Conservation (phyloP, 1,140 invertebrate species). For the Drosophila ohnishii region DNA sequence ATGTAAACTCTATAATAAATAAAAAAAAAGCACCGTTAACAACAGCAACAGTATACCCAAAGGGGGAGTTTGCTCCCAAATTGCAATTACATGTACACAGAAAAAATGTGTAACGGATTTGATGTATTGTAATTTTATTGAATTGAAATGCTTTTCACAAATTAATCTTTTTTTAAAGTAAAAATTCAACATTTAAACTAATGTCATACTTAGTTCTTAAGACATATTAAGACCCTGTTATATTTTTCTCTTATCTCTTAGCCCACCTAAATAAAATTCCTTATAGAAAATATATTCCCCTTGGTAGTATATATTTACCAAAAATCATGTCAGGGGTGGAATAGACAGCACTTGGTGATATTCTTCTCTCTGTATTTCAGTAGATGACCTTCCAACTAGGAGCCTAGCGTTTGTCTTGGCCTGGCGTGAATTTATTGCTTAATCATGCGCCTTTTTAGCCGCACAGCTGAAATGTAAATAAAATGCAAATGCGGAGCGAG, state of each 20-base stretch:
- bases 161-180: no score
- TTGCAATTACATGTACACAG: slow-evolving; percentile 9
- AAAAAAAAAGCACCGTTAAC: slow-evolving; percentile 36
- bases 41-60: slow-evolving; percentile 42
- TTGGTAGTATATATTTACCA: not conserved
- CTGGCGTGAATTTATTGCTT: slow-evolving; percentile 75
- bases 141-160: no score
- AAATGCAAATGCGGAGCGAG: slow-evolving; percentile 43
- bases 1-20: slow-evolving; percentile 28
- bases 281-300: not conserved
- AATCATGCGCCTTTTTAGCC: slow-evolving; percentile 66
- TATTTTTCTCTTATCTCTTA: no score
- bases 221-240: no score
- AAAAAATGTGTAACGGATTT: not conserved
- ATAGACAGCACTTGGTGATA: no score
- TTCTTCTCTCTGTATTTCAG: slow-evolving; percentile 7
- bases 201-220: no score
- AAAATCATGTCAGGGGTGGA: not conserved
- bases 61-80: slow-evolving; percentile 14
- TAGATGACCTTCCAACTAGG: slow-evolving; percentile 1
- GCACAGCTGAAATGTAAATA: slow-evolving; percentile 62
- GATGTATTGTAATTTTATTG: no score
- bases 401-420: slow-evolving; percentile 25
- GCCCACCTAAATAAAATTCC: no score
- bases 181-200: no score